phyloP scores from a whole-genome alignment of 2,113 vertebrate genomes.

The Pseudois nayaur region DNA sequence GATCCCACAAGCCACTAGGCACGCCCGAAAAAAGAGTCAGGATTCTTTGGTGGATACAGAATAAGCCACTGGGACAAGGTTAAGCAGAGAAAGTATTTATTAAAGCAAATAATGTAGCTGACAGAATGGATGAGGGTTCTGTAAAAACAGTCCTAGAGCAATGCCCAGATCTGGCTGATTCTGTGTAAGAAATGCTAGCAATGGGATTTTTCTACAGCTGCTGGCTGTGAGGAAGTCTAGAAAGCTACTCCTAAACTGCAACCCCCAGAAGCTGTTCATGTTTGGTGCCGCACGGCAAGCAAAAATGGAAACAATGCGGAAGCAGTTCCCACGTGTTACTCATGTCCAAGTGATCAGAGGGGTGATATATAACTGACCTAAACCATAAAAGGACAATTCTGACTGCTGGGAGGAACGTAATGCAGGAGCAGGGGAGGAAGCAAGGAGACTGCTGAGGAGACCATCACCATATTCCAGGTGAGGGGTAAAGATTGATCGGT shows the following conservation, averaged over 20 bases:
- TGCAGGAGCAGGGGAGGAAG: neutral
- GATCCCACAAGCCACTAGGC: neutral
- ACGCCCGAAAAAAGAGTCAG: rapidly evolving
- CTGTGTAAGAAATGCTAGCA: neutral
- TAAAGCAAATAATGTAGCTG: neutral
- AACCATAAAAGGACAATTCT: neutral
- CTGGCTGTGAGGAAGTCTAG: neutral
- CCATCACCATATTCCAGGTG: neutral
- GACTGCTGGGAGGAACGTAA: neutral
- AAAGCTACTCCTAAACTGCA: neutral
- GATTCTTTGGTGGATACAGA: neutral
- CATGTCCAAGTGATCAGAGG: neutral
- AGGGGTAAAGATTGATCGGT: neutral
- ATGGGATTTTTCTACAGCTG: neutral
- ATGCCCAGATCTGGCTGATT: neutral
- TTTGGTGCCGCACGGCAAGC: neutral
- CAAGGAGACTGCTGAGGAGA: neutral
- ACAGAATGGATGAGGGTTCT: neutral
- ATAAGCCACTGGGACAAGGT: neutral
- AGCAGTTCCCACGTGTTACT: neutral
- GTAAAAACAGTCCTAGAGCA: neutral
- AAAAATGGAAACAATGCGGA: neutral
- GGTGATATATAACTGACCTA: neutral
- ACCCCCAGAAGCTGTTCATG: neutral
- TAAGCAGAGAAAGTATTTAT: neutral